Percentiles rank a stretch among this genome's conserved stretches.
These are phyloP conservation scores for Melanotus villosus DNA, from an alignment of 2,888 invertebrate genomes.

Conservation along the genomic window DNA sequence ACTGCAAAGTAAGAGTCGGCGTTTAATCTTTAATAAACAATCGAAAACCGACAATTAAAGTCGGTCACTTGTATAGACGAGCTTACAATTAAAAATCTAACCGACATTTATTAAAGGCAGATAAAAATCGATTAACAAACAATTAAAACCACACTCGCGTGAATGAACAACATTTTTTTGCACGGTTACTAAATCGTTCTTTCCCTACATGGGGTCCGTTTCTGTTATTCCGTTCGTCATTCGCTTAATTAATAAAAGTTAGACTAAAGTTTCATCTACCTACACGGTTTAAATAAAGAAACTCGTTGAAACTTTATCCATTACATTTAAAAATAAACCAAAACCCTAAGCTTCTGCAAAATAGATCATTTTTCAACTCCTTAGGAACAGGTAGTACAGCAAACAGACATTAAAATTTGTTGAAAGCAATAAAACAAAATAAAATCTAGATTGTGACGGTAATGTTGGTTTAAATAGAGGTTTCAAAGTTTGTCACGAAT, in stretches of 20 bases:
- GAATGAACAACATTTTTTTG: background rate
- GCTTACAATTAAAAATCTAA: background rate
- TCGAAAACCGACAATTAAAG: background rate
- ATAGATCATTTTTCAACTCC: conserved; percentile 1
- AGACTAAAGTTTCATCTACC: background rate
- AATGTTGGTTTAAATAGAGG: too few species aligned
- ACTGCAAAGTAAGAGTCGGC: too few species aligned
- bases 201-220: conserved; percentile 5
- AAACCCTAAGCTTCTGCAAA: background rate
- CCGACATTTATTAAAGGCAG: background rate
- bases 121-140: conserved; percentile 7
- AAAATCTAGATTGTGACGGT: too few species aligned
- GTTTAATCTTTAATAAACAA: too few species aligned
- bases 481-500: background rate
- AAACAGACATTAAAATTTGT: conserved; percentile 7
- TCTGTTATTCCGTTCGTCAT: background rate
- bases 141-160: background rate
- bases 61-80: background rate
- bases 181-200: background rate
- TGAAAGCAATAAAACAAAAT: too few species aligned
- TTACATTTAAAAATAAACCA: conserved; percentile 3
- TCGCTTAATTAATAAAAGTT: conserved; percentile 14
- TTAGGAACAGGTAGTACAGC: background rate
- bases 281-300: background rate
- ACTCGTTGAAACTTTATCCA: conserved; percentile 1